These are phyloP conservation scores for Eueides isabella DNA, from an alignment of 1,140 invertebrate species.

Conservation along the genomic window DNA sequence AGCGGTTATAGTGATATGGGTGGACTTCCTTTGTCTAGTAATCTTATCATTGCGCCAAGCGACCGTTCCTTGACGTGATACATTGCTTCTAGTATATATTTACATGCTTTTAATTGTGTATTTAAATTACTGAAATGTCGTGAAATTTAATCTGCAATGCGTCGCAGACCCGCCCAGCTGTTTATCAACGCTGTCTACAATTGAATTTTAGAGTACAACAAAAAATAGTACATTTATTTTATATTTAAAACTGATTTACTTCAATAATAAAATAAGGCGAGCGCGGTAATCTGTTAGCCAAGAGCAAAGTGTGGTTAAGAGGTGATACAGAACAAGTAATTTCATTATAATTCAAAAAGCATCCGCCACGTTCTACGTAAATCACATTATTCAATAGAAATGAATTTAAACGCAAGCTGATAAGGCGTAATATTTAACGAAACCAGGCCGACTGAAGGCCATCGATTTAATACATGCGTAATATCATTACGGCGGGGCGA, in stretches of 20 bases:
- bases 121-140: slow-evolving; percentile 21
- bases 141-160: slow-evolving; percentile 20
- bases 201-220: neutral
- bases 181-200: neutral
- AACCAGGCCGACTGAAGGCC: slow-evolving; percentile 54
- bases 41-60: slow-evolving; percentile 76
- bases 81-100: slow-evolving; percentile 67
- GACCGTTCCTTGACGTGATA: slow-evolving; percentile 74
- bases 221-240: neutral
- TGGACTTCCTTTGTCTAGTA: slow-evolving; percentile 80
- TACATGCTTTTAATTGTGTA: slow-evolving; percentile 48
- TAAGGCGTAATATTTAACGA: slow-evolving; percentile 47
- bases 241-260: neutral
- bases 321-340: neutral
- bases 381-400: slow-evolving; percentile 40
- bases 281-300: neutral
- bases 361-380: slow-evolving; percentile 21
- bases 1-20: slow-evolving; percentile 77
- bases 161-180: neutral
- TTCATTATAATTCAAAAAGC: slow-evolving; percentile 17
- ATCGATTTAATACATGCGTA: slow-evolving; percentile 67
- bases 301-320: neutral
- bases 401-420: slow-evolving; percentile 46
- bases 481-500: slow-evolving; percentile 53
- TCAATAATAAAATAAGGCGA: neutral